Percentiles rank a stretch among this genome's conserved stretches.
phyloP scores from a whole-genome alignment of 2,113 vertebrate genomes.

The Panurus biarmicus region DNA sequence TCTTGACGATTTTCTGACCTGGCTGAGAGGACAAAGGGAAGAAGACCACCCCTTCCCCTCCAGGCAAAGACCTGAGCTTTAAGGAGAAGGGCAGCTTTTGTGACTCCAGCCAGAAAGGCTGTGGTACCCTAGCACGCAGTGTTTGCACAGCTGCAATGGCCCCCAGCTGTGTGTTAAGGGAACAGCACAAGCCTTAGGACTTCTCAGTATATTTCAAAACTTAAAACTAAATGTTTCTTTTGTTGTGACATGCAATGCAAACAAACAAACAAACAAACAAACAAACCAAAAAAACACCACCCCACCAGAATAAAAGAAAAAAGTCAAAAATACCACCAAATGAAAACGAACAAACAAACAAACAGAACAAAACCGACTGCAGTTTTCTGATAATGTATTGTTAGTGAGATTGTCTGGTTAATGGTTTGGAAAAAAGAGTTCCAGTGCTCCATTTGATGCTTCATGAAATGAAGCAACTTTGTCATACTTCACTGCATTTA shows the following conservation, averaged over 20 bases:
- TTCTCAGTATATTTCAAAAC: background rate
- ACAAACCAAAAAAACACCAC: no score
- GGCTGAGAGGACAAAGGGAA: background rate
- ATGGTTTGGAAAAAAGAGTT: conserved; percentile 46
- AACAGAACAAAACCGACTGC: background rate
- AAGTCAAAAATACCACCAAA: background rate
- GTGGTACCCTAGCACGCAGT: background rate
- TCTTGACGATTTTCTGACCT: background rate
- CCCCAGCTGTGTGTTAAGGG: background rate
- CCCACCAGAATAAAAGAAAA: no score
- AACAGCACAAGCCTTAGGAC: background rate
- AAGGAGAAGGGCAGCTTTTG: background rate
- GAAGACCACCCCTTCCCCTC: background rate
- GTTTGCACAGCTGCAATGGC: background rate
- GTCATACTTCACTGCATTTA: conserved; percentile 29
- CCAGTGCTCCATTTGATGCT: conserved; percentile 13
- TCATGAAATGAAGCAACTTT: conserved; percentile 46
- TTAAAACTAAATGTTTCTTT: background rate
- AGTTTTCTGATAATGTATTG: background rate
- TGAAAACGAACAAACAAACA: background rate
- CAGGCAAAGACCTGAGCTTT: background rate
- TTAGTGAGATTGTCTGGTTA: conserved; percentile 45
- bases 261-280: background rate
- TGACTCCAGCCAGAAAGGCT: background rate
- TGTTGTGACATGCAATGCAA: background rate